Conservation (phyloP, 2,888 invertebrate genomes). For the Gisinianus flammeolus region DNA sequence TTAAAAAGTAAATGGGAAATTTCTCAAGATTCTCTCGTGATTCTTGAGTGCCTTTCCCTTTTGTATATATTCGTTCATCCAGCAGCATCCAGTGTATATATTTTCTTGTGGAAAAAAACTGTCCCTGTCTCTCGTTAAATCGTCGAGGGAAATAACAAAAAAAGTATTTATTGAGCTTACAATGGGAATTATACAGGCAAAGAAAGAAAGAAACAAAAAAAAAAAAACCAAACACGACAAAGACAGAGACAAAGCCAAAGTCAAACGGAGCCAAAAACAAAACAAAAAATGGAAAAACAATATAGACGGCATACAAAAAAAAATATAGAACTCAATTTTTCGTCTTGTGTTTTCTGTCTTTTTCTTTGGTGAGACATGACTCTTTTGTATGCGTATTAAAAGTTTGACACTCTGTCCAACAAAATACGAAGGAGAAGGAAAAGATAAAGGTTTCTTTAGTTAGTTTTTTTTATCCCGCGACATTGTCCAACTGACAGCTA, state of each 20-base stretch:
- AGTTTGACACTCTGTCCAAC: constrained; percentile 32
- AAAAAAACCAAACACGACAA: neutral
- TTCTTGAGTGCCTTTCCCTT: too few relatives aligned
- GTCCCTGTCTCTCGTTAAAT: neutral
- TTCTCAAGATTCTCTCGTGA: too few relatives aligned
- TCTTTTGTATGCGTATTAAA: constrained; percentile 36
- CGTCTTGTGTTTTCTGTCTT: neutral
- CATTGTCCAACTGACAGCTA: constrained; percentile 33
- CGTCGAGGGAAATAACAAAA: constrained; percentile 18
- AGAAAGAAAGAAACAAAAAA: neutral
- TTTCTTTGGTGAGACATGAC: neutral
- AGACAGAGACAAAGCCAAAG: too few relatives aligned
- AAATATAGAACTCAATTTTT: neutral
- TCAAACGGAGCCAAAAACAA: neutral
- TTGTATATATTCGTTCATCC: too few relatives aligned
- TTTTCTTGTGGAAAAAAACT: neutral
- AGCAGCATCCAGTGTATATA: neutral
- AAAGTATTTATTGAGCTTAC: constrained; percentile 29
- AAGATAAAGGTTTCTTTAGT: constrained; percentile 17
- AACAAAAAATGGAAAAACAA: neutral
- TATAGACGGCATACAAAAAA: too few relatives aligned
- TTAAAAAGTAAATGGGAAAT: too few relatives aligned
- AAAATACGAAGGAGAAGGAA: constrained; percentile 1
- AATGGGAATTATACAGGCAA: neutral
- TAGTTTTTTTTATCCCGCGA: constrained; percentile 16